Evolutionary conservation across 2,797 vertebrate species (phyloP).

Genomic region (Pempheris klunzingeri): DNA sequence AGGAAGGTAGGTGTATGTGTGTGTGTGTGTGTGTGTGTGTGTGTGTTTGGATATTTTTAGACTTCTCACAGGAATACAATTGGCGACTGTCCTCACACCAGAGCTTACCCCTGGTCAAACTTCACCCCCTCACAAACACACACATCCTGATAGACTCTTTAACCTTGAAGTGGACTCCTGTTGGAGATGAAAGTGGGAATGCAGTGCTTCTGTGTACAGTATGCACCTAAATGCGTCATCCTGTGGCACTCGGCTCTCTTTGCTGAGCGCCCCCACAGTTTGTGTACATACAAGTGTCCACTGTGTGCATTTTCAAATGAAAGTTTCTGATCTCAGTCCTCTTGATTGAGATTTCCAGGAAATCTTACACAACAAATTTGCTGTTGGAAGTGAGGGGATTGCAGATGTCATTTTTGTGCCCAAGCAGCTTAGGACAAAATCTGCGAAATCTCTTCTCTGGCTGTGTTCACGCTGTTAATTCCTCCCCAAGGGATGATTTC

Average conservation of each 20-base stretch:
- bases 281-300: not conserved
- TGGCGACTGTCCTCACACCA: constrained; percentile 43
- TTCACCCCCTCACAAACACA: constrained; percentile 37
- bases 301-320: constrained; percentile 27
- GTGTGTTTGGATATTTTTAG: constrained; percentile 59
- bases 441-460: constrained; percentile 67
- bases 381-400: constrained; percentile 41
- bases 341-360: constrained; percentile 60
- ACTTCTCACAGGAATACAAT: constrained; percentile 46
- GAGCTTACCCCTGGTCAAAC: constrained; percentile 33
- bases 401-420: constrained; percentile 62
- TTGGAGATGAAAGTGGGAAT: constrained; percentile 10
- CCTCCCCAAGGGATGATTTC: constrained; percentile 61
- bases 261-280: not conserved
- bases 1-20: constrained; percentile 21
- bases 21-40: constrained; percentile 4
- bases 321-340: constrained; percentile 3
- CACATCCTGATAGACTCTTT: constrained; percentile 50
- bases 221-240: constrained; percentile 46
- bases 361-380: constrained; percentile 50
- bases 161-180: constrained; percentile 26
- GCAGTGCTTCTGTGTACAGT: not conserved
- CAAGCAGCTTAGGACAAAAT: constrained; percentile 74
- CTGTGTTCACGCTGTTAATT: constrained; percentile 60
- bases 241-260: constrained; percentile 31